These are phyloP conservation scores for Cotesia glomerata DNA, from an alignment of 1,140 invertebrate genomes.

Conservation along the genomic window DNA sequence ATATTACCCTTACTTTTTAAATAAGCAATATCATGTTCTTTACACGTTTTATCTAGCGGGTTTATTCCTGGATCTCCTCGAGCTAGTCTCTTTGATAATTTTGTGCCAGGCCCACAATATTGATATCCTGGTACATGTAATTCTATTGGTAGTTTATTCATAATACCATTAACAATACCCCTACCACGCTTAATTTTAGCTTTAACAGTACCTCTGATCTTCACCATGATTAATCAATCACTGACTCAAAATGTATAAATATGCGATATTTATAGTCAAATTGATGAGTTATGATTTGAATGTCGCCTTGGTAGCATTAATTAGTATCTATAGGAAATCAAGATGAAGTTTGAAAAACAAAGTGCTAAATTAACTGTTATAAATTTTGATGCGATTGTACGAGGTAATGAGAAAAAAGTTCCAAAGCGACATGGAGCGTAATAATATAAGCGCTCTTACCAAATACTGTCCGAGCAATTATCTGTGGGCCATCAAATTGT, in stretches of 20 bases:
- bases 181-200: not conserved
- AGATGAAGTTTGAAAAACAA: too few relatives aligned
- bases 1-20: too few relatives aligned
- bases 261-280: not conserved
- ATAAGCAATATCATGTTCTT: too few relatives aligned
- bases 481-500: conserved; percentile 5
- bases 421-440: not conserved
- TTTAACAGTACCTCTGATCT: not conserved
- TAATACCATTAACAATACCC: not conserved
- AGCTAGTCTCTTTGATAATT: conserved; percentile 41
- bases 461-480: not conserved
- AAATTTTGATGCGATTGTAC: too few relatives aligned
- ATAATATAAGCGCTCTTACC: too few relatives aligned
- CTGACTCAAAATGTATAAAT: not conserved
- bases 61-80: too few relatives aligned
- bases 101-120: conserved; percentile 41
- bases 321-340: not conserved
- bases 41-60: too few relatives aligned
- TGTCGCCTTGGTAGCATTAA: too few relatives aligned
- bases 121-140: not conserved
- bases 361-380: too few relatives aligned
- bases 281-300: not conserved
- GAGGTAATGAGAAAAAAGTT: not conserved
- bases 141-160: not conserved
- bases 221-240: not conserved